phyloP scores from a whole-genome alignment of 2,797 vertebrate species.

The Apogon hyalosoma region DNA sequence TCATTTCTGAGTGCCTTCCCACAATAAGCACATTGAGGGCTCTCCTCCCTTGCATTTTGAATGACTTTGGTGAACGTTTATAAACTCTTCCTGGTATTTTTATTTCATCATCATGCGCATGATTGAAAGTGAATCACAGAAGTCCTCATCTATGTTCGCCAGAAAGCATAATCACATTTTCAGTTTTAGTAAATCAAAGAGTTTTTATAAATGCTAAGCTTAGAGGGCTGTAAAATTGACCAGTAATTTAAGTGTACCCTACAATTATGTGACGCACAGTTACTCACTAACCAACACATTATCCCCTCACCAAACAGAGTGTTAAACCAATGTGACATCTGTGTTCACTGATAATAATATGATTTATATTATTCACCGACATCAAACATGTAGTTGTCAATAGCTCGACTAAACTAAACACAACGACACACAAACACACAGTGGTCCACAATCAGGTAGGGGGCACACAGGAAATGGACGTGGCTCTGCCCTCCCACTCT shows the following conservation, averaged over 20 bases:
- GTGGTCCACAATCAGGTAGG: slow-evolving; percentile 34
- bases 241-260: neutral
- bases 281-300: no score
- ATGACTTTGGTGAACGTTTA: no score
- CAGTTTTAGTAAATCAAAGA: neutral
- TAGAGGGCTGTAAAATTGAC: neutral
- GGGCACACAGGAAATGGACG: slow-evolving; percentile 50
- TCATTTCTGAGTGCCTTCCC: no score
- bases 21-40: no score
- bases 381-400: slow-evolving; percentile 17
- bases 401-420: neutral
- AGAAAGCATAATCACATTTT: no score
- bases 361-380: neutral
- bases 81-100: no score
- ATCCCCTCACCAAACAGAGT: neutral
- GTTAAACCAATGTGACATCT: neutral
- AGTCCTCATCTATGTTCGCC: no score
- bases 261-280: neutral
- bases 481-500: slow-evolving; percentile 30
- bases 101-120: no score
- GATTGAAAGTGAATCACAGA: no score
- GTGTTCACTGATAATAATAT: neutral
- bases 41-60: no score
- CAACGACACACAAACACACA: neutral
- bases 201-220: neutral